Percentiles rank a stretch among this genome's conserved stretches.
Conservation (phyloP, 2,113 vertebrate genomes). For the Chauna torquata region DNA sequence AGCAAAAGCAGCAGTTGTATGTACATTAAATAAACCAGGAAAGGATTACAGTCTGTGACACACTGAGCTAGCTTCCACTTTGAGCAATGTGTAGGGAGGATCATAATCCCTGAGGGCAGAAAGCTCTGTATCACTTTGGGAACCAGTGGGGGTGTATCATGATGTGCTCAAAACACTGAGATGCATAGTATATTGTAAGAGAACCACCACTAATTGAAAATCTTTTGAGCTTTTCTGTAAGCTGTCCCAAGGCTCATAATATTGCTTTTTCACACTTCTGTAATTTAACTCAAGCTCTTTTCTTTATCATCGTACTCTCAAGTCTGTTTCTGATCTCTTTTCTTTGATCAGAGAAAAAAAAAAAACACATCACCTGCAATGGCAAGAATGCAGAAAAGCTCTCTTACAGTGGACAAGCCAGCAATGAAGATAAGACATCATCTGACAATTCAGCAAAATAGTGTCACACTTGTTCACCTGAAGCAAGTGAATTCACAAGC, state of each 20-base stretch:
- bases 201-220: too few relatives aligned
- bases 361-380: not conserved
- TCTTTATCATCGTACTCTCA: fast-evolving
- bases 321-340: not conserved
- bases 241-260: not conserved
- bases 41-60: not conserved
- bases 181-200: too few relatives aligned
- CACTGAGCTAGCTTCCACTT: not conserved
- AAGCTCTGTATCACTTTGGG: not conserved
- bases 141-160: not conserved
- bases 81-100: not conserved
- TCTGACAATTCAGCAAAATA: not conserved
- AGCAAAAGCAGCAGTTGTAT: not conserved
- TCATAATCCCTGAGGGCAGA: not conserved
- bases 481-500: fast-evolving
- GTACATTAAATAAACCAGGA: not conserved
- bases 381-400: not conserved
- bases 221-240: not conserved
- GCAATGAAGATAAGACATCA: not conserved
- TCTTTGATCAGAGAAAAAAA: not conserved
- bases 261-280: not conserved
- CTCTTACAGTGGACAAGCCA: not conserved
- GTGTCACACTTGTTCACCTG: not conserved
- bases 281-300: not conserved
- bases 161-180: not conserved